Evolutionary conservation across 2,888 invertebrate species (phyloP).

Genomic region (Drosophila anceps): DNA sequence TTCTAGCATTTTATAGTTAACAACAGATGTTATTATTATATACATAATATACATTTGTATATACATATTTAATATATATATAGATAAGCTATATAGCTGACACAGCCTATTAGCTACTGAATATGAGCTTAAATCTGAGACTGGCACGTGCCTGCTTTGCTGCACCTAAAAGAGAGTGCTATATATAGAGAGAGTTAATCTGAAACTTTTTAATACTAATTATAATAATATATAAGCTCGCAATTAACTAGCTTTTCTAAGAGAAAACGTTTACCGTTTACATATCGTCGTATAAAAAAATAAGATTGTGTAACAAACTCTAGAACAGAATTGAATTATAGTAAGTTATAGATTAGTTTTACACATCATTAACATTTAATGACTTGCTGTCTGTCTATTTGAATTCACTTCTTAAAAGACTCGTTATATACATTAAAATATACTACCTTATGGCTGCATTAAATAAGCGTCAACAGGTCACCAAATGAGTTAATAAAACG

Average conservation of each 20-base stretch:
- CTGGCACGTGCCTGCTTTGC: neutral
- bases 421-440: neutral
- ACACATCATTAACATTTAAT: neutral
- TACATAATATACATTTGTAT: neutral
- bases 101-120: neutral
- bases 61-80: neutral
- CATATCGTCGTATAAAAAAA: neutral
- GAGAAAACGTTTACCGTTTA: neutral
- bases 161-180: neutral
- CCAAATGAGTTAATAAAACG: no score
- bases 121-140: neutral
- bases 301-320: neutral
- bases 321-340: neutral
- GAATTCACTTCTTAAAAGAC: neutral
- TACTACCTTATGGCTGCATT: no score
- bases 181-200: neutral
- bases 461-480: no score
- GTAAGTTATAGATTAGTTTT: neutral
- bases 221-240: neutral
- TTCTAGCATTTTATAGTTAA: constrained; percentile 26
- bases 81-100: neutral
- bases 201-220: neutral
- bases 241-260: neutral
- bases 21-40: neutral
- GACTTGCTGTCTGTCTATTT: neutral